Percentiles rank a stretch among this genome's conserved stretches.
These are phyloP conservation scores for Drosophila percnosoma DNA, from an alignment of 2,888 invertebrate species.

Conservation along the genomic window DNA sequence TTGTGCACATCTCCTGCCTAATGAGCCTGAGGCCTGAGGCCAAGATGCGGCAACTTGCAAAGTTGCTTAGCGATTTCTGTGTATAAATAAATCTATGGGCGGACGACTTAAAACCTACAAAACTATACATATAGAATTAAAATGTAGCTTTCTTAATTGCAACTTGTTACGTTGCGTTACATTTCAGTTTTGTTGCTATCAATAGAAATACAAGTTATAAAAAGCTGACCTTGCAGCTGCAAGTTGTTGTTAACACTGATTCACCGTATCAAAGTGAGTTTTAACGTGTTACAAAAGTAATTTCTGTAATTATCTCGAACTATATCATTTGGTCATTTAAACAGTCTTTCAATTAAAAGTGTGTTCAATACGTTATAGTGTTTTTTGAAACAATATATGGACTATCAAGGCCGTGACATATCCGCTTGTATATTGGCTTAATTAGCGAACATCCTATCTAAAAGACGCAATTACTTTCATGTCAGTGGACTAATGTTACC, in stretches of 20 bases:
- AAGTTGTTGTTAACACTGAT: not conserved
- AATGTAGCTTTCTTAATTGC: slow-evolving; percentile 26
- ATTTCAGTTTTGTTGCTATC: slow-evolving; percentile 13
- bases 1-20: slow-evolving; percentile 20
- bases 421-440: not conserved
- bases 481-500: slow-evolving; percentile 2
- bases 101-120: slow-evolving; percentile 16
- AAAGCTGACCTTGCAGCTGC: not conserved
- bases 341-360: not conserved
- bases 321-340: not conserved
- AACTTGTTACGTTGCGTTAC: slow-evolving; percentile 16
- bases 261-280: not conserved
- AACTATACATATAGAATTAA: slow-evolving; percentile 28
- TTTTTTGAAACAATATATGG: not conserved
- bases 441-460: not conserved
- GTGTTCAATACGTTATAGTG: not conserved
- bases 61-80: slow-evolving; percentile 19
- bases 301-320: not conserved
- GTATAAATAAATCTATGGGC: slow-evolving; percentile 41
- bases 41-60: slow-evolving; percentile 20
- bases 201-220: slow-evolving; percentile 19
- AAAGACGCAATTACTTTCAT: not conserved
- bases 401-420: not conserved
- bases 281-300: not conserved
- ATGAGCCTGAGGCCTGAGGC: slow-evolving; percentile 12